Evolutionary conservation across 1,140 invertebrate species (phyloP).

Genomic region (Cydia strobilella): DNA sequence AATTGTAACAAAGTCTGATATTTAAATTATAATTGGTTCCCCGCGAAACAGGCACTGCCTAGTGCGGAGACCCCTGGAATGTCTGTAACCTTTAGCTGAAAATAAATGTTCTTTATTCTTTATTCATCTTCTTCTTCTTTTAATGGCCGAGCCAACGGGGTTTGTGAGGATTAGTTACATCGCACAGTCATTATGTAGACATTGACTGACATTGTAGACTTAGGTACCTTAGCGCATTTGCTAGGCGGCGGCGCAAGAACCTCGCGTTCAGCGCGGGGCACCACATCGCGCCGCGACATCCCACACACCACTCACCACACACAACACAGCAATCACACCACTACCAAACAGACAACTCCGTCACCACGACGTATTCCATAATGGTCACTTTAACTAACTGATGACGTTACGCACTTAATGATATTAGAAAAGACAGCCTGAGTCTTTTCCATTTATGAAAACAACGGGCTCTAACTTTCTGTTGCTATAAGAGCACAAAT

Average conservation of each 20-base stretch:
- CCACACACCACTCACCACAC: not conserved
- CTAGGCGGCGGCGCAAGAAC: slow-evolving; percentile 66
- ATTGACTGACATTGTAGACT: too few species aligned
- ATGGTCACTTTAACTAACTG: not conserved
- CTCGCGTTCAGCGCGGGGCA: slow-evolving; percentile 46
- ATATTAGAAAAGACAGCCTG: not conserved
- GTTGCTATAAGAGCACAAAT: not conserved
- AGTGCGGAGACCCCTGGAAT: too few species aligned
- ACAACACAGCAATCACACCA: not conserved
- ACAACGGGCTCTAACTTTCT: not conserved
- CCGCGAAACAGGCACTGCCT: too few species aligned
- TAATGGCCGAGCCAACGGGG: too few species aligned
- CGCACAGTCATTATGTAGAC: too few species aligned
- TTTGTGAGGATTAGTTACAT: too few species aligned
- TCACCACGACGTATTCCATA: not conserved
- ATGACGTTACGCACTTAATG: not conserved
- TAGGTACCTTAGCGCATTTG: slow-evolving; percentile 76
- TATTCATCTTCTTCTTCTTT: too few species aligned
- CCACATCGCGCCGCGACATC: slow-evolving; percentile 63
- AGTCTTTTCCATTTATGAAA: not conserved
- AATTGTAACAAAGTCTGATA: too few species aligned
- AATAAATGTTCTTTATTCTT: too few species aligned
- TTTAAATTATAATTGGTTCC: too few species aligned
- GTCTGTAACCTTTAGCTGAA: too few species aligned
- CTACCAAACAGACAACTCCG: slow-evolving; percentile 14